These are phyloP conservation scores for Mycetomoellerius zeteki DNA, from an alignment of 1,140 invertebrate genomes.

Conservation along the genomic window DNA sequence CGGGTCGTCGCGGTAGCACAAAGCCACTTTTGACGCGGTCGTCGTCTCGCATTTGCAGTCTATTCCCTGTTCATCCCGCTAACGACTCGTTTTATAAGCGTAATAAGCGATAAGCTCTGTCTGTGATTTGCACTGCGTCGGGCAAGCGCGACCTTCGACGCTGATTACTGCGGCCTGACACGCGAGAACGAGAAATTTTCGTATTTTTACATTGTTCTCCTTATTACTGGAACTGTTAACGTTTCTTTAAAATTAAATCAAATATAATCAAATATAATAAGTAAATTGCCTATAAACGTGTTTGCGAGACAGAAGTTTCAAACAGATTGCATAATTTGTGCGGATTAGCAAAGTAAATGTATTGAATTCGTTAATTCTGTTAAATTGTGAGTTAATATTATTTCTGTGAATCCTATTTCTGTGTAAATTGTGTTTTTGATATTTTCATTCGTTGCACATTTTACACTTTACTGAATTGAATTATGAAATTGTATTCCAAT, in stretches of 20 bases:
- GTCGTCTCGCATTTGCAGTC: conserved; percentile 11
- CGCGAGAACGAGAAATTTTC: conserved; percentile 6
- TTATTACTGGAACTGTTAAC: conserved; percentile 4
- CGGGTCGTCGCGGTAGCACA: conserved; percentile 12
- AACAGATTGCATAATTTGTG: neutral
- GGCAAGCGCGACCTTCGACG: neutral
- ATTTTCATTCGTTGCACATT: neutral
- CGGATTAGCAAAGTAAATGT: neutral
- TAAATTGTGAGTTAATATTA: neutral
- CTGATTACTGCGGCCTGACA: neutral
- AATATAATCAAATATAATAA: too few species aligned
- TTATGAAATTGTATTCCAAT: neutral
- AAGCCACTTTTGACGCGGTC: conserved; percentile 2
- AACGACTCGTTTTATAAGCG: conserved; percentile 54
- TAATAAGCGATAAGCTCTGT: conserved; percentile 37
- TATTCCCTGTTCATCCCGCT: neutral
- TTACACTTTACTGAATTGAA: neutral
- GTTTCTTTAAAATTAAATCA: too few species aligned
- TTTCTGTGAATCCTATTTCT: too few species aligned
- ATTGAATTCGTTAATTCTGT: neutral
- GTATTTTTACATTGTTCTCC: neutral
- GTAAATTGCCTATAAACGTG: too few species aligned
- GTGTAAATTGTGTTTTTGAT: neutral
- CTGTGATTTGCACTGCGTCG: neutral
- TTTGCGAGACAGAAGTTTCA: too few species aligned